Conservation (phyloP, 2,888 invertebrate species). For the Beris chalybata region DNA sequence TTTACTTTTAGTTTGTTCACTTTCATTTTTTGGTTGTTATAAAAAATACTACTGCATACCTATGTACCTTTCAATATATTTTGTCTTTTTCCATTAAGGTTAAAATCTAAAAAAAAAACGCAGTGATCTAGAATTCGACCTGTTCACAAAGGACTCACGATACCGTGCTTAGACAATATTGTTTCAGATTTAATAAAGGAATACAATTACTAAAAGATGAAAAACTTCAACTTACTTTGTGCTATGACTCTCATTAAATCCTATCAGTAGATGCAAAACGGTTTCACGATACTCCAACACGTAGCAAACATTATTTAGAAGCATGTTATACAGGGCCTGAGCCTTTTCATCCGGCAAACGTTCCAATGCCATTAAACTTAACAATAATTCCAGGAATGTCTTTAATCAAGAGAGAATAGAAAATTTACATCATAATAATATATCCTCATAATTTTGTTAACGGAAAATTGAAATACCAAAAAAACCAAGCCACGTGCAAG, state of each 20-base stretch:
- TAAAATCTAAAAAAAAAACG: too few relatives aligned
- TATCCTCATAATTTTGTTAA: neutral
- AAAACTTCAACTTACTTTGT: constrained; percentile 65
- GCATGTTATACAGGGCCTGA: constrained; percentile 77
- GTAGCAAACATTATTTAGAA: constrained; percentile 91
- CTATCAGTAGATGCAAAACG: constrained; percentile 74
- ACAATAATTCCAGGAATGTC: constrained; percentile 79
- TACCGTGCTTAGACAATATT: too few relatives aligned
- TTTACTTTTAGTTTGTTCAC: too few relatives aligned
- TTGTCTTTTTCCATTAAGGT: too few relatives aligned
- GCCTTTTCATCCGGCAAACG: constrained; percentile 70
- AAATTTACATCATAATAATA: neutral
- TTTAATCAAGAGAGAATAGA: constrained; percentile 51
- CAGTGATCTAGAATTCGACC: too few relatives aligned
- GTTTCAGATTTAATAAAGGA: too few relatives aligned
- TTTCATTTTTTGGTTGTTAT: too few relatives aligned
- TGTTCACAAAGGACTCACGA: too few relatives aligned
- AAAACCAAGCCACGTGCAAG: neutral
- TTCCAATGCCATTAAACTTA: constrained; percentile 82
- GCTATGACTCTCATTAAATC: constrained; percentile 84
- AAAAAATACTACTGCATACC: too few relatives aligned
- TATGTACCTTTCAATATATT: too few relatives aligned
- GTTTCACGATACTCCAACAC: constrained; percentile 93
- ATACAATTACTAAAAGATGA: too few relatives aligned
- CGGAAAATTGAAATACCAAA: too few relatives aligned